Percentiles rank a stretch among this genome's conserved stretches.
Conservation (phyloP, 2,113 vertebrate genomes). For the Leucopternis melanops region DNA sequence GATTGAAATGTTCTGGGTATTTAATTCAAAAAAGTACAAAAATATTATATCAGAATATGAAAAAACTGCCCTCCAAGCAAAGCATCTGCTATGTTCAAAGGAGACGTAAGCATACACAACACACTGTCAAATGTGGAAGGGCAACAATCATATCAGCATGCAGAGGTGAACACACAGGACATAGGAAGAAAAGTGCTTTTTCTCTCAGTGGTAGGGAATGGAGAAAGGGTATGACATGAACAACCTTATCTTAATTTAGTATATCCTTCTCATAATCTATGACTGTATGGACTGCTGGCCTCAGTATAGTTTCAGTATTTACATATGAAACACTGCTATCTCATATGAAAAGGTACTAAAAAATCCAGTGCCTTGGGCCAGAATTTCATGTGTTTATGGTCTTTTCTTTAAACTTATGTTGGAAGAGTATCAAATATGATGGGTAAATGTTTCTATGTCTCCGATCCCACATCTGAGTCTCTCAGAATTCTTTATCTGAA, state of each 20-base stretch:
- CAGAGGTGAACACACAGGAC: neutral
- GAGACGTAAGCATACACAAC: neutral
- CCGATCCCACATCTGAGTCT: neutral
- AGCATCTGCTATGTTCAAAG: neutral
- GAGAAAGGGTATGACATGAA: neutral
- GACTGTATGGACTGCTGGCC: neutral
- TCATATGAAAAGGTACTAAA: neutral
- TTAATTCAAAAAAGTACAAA: neutral
- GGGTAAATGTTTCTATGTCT: neutral
- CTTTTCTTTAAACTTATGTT: neutral
- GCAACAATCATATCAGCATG: neutral
- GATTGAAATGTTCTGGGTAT: neutral
- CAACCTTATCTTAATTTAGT: neutral
- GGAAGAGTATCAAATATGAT: neutral
- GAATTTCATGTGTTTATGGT: neutral
- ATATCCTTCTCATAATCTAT: neutral
- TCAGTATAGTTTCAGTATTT: neutral
- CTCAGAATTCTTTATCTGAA: neutral
- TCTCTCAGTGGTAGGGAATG: neutral
- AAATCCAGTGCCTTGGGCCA: neutral
- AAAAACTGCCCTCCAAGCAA: neutral
- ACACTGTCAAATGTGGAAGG: neutral
- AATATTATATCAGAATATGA: neutral
- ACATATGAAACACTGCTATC: neutral
- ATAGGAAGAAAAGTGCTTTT: neutral